Base-by-base conservation (phyloP, 2,797 vertebrate genomes). In the Cygnus olor region DNA sequence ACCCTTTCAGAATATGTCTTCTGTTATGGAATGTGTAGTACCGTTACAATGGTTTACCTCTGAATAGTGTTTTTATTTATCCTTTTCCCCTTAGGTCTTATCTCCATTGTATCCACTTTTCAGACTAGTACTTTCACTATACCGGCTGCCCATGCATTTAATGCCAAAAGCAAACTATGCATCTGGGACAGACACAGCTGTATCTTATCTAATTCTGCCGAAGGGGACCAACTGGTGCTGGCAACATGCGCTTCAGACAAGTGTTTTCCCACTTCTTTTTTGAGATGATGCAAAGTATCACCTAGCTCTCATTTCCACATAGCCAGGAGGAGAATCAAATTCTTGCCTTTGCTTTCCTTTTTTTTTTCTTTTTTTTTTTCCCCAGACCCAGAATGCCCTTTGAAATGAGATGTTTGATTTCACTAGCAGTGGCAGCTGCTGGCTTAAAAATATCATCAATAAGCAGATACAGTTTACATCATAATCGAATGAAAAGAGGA, bases 131-230 rank as follows among this genome's bases (percentile, higher is more conserved):
- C 90, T 38, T 82, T 94, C 85, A 78, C 32, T 72, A 68, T 68
- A 82, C 61, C 0, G 44, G 15, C 80, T 95, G 92, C 77, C 79
- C 4, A 2, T 79, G 63, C 63, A 34, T 89, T 95, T 90, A 94
- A 90, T 93, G 93, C 86, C 89, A 88, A 80, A 93, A 93, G 88
- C 69, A 57, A 95, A n/a, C 72, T 80, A 60, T 66, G 88, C 89
- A 89, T 80, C 69, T 96, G 79, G 73, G 96, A 91, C 85, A 95
- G 71, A 83, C 93, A 93, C 92, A 95, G 87, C 85, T 95, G 91
- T 90, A 97, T 95, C 34, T 64, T 87, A 93, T 95, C 95, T 96
- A 90, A 90, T 72, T 96, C 94, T 88, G 96, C 93, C 89, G 85
- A 57, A 80, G 68, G 93, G 80, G 54, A 63, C 77, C 92, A 96